phyloP scores from a whole-genome alignment of 2,888 invertebrate genomes.

The Cinara cedri region DNA sequence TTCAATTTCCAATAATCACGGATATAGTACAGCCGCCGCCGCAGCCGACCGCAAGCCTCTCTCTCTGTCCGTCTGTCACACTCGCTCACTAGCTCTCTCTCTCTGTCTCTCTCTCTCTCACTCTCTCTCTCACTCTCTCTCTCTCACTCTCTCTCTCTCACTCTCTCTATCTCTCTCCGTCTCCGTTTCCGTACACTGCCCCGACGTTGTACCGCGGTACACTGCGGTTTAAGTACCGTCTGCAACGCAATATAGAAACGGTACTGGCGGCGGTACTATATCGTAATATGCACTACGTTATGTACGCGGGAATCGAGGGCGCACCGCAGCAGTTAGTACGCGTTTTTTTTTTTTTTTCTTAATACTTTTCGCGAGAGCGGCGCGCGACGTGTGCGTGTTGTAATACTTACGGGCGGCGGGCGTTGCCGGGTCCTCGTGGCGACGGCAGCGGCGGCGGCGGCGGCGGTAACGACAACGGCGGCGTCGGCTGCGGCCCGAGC shows the following conservation, averaged over 20 bases:
- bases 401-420: slow-evolving; percentile 13
- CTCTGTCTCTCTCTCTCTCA: no score
- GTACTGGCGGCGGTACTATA: neutral
- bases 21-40: neutral
- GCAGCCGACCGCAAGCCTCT: neutral
- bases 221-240: no score
- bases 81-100: neutral
- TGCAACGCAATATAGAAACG: no score
- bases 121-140: neutral
- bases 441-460: slow-evolving; percentile 1
- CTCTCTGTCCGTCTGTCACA: neutral
- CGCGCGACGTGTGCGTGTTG: neutral
- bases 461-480: neutral
- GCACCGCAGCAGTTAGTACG: neutral
- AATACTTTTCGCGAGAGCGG: no score
- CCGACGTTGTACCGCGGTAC: neutral
- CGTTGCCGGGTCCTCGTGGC: neutral
- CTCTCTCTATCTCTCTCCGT: neutral
- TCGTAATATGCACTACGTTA: no score
- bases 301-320: no score
- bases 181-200: no score
- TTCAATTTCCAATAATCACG: slow-evolving; percentile 45
- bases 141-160: neutral
- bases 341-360: no score
- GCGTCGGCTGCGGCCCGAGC: neutral